Base-by-base conservation (phyloP, 2,888 invertebrate species). In the Scelioninae gen. 1 region DNA sequence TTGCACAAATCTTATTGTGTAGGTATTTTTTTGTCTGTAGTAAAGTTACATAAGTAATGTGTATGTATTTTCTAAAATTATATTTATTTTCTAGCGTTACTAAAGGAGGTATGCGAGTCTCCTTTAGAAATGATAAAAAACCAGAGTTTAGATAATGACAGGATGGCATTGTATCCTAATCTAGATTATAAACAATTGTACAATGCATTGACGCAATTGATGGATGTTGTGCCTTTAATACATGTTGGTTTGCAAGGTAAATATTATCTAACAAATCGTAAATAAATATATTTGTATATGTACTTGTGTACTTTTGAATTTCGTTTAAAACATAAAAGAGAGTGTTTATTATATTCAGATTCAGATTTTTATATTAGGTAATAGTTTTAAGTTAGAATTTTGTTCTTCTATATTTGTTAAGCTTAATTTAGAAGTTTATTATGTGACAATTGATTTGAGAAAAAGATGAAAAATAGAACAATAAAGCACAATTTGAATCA, bases 171-270 rank as follows among this genome's bases (percentile, higher is more conserved):
- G 62, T 99, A 98, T 93, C 99, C 99, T 8, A 98, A 97, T 93
- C 94, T 99, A 87, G 99, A 99, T 93, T 99, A 99, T 93, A 97
- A 97, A 92, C 98, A 98, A 65, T 94, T 99, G 55, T 99, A 98
- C 92, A 97, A 97, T 92, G 98, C 98, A 16, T 94, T 99, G 69
- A 93, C 96, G 23, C 96, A 96, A 89, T 94, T 98, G 84, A 96
- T 99, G 65, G 99, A 99, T 92, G 96, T 98, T n/a, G 97, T 98
- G 29, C 97, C 98, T 11, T 95, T 96, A 78, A 95, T 99, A 86
- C 97, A 97, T 92, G 95, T 96, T 91, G 98, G 98, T 65, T 94
- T 97, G 84, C 96, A 96, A 91, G 95, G 98, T 97, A 43, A n/a
- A n/a, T n/a, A n/a, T n/a, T n/a, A n/a, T n/a, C n/a, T n/a, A n/a